These are phyloP conservation scores for Alloscopus bannaensis DNA, from an alignment of 2,888 invertebrate species.

Conservation along the genomic window DNA sequence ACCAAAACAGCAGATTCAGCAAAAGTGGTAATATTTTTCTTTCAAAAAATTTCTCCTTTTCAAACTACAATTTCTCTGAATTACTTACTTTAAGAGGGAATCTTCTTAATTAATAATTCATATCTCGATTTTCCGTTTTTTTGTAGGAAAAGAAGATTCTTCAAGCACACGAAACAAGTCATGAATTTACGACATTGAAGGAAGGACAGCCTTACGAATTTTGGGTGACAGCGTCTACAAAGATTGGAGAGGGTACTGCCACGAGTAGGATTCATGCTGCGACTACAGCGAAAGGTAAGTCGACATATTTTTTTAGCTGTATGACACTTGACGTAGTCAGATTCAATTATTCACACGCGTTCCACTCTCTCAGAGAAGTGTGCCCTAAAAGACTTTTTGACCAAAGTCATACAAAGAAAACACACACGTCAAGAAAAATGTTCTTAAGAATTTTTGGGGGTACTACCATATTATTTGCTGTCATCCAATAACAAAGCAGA, in stretches of 20 bases:
- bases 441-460: too few relatives aligned
- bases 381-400: too few relatives aligned
- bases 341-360: too few relatives aligned
- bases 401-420: too few relatives aligned
- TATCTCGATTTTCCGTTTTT: too few relatives aligned
- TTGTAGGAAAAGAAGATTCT: constrained; percentile 67
- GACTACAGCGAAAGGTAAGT: constrained; percentile 70
- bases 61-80: neutral
- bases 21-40: constrained; percentile 70
- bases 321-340: neutral
- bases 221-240: constrained; percentile 86
- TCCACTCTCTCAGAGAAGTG: too few relatives aligned
- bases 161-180: constrained; percentile 78
- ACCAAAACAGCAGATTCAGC: constrained; percentile 75
- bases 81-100: too few relatives aligned
- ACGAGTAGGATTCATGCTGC: constrained; percentile 61
- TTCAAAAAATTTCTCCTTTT: neutral
- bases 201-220: constrained; percentile 84
- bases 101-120: too few relatives aligned
- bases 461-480: too few relatives aligned
- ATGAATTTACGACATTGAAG: constrained; percentile 83
- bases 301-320: neutral
- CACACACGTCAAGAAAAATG: too few relatives aligned
- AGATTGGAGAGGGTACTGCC: constrained; percentile 85
- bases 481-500: too few relatives aligned